phyloP scores from a whole-genome alignment of 2,797 vertebrate species.

The Gymnothorax reevesii region DNA sequence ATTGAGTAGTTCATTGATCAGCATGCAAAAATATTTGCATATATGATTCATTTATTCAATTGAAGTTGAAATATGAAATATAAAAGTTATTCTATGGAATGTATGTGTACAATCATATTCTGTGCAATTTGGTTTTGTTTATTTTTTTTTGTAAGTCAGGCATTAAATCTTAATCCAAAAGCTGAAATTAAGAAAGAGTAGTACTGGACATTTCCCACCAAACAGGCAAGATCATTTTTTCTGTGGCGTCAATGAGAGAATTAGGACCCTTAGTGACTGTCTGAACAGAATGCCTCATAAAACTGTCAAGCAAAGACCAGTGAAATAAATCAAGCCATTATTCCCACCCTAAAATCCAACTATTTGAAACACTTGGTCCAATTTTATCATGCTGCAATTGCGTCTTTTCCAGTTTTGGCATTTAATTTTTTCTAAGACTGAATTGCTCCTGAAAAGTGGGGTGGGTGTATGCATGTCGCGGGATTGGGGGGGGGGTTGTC shows the following conservation, averaged over 20 bases:
- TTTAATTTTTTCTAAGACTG: constrained; percentile 65
- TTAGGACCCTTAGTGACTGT: constrained; percentile 22
- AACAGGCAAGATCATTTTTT: constrained; percentile 7
- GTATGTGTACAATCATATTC: neutral
- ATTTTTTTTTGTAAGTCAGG: neutral
- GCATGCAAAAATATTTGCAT: neutral
- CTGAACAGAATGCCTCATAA: constrained; percentile 33
- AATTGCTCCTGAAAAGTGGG: constrained; percentile 58
- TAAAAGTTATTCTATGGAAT: no score
- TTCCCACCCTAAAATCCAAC: constrained; percentile 28
- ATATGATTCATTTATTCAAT: neutral
- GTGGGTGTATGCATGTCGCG: constrained; percentile 30
- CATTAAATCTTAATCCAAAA: neutral
- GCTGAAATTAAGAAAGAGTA: neutral
- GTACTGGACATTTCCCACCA: constrained; percentile 42
- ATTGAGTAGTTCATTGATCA: neutral
- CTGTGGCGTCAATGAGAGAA: constrained; percentile 28
- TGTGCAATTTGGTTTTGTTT: neutral
- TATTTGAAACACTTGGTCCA: constrained; percentile 51
- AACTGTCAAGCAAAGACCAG: constrained; percentile 40
- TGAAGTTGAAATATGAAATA: neutral
- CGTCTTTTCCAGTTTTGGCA: constrained; percentile 55
- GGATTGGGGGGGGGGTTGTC: constrained; percentile 59
- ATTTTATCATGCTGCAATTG: constrained; percentile 46
- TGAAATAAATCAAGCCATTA: constrained; percentile 36